Percentiles rank a stretch among this genome's conserved stretches.
Evolutionary conservation across 1,140 invertebrate genomes (phyloP).

Genomic region (Lepidostoma basale): DNA sequence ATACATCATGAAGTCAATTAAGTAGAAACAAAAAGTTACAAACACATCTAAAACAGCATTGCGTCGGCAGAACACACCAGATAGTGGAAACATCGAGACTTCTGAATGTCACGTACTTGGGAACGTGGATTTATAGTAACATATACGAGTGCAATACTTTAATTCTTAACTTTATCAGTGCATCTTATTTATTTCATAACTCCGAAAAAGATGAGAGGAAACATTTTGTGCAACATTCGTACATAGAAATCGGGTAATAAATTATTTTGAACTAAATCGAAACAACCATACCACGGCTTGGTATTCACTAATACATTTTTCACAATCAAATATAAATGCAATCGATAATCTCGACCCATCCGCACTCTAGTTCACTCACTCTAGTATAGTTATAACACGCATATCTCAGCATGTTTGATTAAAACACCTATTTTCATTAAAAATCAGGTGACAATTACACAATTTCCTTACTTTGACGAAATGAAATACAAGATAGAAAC

Average conservation of each 20-base stretch:
- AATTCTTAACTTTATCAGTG: slow-evolving; percentile 45
- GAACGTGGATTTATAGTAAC: slow-evolving; percentile 31
- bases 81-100: slow-evolving; percentile 11
- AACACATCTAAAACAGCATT: slow-evolving; percentile 13
- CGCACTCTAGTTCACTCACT: too few relatives aligned
- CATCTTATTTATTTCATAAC: slow-evolving; percentile 31
- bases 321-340: neutral
- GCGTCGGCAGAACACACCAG: neutral
- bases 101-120: slow-evolving; percentile 9
- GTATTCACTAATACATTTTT: neutral
- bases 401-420: too few relatives aligned
- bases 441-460: too few relatives aligned
- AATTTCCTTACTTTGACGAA: too few relatives aligned
- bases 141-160: slow-evolving; percentile 42
- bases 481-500: too few relatives aligned
- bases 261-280: slow-evolving; percentile 26
- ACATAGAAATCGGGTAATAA: slow-evolving; percentile 20
- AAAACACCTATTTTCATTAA: too few relatives aligned
- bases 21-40: slow-evolving; percentile 9
- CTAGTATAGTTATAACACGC: too few relatives aligned
- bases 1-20: slow-evolving; percentile 41
- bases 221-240: slow-evolving; percentile 2
- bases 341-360: too few relatives aligned
- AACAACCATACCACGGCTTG: slow-evolving; percentile 22
- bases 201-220: slow-evolving; percentile 18